phyloP scores from a whole-genome alignment of 2,797 vertebrate genomes.

The Carduelis carduelis region DNA sequence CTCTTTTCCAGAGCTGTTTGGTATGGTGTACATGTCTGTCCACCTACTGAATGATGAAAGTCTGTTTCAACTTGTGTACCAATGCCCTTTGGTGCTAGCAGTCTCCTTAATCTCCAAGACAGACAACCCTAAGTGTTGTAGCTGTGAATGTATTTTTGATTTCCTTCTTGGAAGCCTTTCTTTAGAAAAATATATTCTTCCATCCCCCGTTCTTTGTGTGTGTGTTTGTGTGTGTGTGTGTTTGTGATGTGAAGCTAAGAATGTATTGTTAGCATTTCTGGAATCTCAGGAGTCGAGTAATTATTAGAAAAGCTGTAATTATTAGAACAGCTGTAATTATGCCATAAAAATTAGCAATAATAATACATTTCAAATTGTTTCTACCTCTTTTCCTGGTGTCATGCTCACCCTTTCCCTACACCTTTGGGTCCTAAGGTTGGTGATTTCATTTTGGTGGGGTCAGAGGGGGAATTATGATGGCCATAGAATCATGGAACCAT shows the following conservation, averaged over 20 bases:
- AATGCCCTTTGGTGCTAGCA: background rate
- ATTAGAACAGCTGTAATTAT: background rate
- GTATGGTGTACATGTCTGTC: background rate
- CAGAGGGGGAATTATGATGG: background rate
- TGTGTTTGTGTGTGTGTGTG: background rate
- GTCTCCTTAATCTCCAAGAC: background rate
- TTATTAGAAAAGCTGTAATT: background rate
- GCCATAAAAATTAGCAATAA: background rate
- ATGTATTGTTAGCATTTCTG: background rate
- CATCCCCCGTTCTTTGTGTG: rapidly evolving
- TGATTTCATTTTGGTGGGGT: background rate
- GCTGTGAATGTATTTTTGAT: background rate
- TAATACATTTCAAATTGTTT: background rate
- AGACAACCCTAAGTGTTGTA: background rate
- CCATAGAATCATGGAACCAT: background rate
- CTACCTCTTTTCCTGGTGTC: background rate
- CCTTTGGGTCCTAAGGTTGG: background rate
- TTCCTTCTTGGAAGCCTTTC: background rate
- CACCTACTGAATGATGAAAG: background rate
- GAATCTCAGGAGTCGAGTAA: background rate
- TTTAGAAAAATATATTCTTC: background rate
- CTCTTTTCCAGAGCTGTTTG: background rate
- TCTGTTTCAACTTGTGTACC: background rate
- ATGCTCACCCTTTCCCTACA: background rate
- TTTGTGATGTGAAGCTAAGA: background rate